Base-by-base conservation (phyloP, 2,888 invertebrate genomes). In the Anaspis maculata region DNA sequence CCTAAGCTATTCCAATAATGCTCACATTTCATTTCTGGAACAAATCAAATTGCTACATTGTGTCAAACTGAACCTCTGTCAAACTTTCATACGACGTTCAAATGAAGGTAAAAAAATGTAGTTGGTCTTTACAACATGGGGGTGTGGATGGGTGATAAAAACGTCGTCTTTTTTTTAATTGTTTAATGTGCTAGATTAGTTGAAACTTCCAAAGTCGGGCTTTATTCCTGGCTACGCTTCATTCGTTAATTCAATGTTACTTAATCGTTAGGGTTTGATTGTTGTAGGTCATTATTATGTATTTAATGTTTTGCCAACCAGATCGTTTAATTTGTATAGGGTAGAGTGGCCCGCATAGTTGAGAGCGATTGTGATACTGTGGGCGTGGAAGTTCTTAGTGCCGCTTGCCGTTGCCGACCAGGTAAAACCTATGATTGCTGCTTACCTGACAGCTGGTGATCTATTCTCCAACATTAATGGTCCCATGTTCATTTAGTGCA, bases 391-490 rank as follows among this genome's bases (percentile, higher is more conserved):
- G 51, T 50, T 50, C 52, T 53, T 56, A 54, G 52, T 49, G 52
- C 53, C 52, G 54, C 51, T 55, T 51, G 53, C 19, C n/a, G n/a
- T 55, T 51, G 19, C 53, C 51, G 53, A 51, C 52, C 52, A 51
- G 49, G 51, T 52, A 49, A 42, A 48, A 43, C 48, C 49, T 51
- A 50, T 51, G 52, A 54, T 52, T 56, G 52, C 53, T 46, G 49
- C 52, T 51, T 51, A 52, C 50, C 49, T 55, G 55, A 54, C 55
- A 52, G 55, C 53, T 53, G 54, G 53, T 54, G 55, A 56, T 56
- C 55, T 56, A 56, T 56, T 56, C 55, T 48, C 51, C 51, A 47
- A 49, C 52, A 52, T 52, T 56, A 56, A 56, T 54, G 51, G 54
- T 49, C 51, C 45, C 42, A 42, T 45, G 47, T 48, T 48, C 46